A percentile compares a stretch with the other conserved stretches of the same genome.
phyloP scores from a whole-genome alignment of 1,140 invertebrate genomes.

The Trichomalopsis sarcophagae region DNA sequence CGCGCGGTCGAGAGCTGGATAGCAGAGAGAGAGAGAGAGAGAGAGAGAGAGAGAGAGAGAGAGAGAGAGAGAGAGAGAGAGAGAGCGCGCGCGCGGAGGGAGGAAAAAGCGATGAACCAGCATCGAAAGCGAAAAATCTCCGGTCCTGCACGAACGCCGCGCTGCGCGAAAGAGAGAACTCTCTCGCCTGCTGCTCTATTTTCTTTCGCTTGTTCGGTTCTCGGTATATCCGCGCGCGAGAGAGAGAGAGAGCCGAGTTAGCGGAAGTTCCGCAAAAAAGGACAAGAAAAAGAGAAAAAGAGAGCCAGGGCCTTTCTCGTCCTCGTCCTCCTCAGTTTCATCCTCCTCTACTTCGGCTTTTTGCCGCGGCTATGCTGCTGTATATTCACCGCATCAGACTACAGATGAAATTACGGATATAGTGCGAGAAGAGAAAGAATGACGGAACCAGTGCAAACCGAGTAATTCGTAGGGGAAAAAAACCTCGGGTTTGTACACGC shows the following conservation, averaged over 20 bases:
- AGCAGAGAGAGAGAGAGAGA: background rate
- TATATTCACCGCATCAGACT: conserved; percentile 16
- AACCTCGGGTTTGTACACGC: too few relatives aligned
- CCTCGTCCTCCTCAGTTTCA: background rate
- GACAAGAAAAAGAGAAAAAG: conserved; percentile 17
- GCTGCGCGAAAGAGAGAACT: background rate
- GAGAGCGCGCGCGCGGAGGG: background rate
- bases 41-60: too few relatives aligned
- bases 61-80: too few relatives aligned
- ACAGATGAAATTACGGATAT: conserved; percentile 35
- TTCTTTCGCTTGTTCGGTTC: conserved; percentile 47
- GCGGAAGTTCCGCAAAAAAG: conserved; percentile 47
- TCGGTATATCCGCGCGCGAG: conserved; percentile 25
- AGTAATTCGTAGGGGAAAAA: background rate
- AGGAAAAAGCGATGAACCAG: conserved; percentile 34
- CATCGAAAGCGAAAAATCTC: conserved; percentile 47
- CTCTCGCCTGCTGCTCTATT: conserved; percentile 36
- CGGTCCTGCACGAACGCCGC: background rate
- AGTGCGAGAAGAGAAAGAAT: conserved; percentile 4
- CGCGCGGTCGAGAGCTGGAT: background rate
- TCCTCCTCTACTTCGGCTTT: background rate
- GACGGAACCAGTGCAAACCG: conserved; percentile 34
- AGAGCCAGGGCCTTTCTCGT: background rate
- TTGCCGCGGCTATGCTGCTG: background rate
- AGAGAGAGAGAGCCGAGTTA: conserved; percentile 22